These are phyloP conservation scores for Sarcophaga caerulescens DNA, from an alignment of 2,888 invertebrate genomes.

Conservation along the genomic window DNA sequence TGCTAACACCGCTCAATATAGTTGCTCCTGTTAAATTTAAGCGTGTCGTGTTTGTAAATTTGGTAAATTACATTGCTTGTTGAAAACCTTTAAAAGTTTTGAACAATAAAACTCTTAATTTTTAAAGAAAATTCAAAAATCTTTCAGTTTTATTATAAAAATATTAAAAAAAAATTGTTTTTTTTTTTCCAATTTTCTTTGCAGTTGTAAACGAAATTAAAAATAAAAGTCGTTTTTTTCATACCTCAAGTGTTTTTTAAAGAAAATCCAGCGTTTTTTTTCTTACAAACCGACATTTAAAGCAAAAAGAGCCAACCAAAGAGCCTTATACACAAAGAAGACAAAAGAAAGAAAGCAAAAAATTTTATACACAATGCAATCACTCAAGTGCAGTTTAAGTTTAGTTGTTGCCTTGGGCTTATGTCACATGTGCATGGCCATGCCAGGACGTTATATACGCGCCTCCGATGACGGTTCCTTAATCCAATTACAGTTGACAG, in stretches of 20 bases:
- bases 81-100: not conserved
- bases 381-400: conserved; percentile 73
- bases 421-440: conserved; percentile 73
- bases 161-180: not conserved
- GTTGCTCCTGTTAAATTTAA: conserved; percentile 70
- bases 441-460: conserved; percentile 76
- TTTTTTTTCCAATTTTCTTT: conserved; percentile 41
- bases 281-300: conserved; percentile 53
- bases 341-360: conserved; percentile 13
- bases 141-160: not conserved
- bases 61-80: conserved; percentile 65
- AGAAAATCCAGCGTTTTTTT: conserved; percentile 17
- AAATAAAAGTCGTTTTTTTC: not conserved
- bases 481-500: conserved; percentile 70
- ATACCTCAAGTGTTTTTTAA: conserved; percentile 23
- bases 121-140: not conserved
- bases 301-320: conserved; percentile 49
- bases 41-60: conserved; percentile 70
- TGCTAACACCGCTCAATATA: conserved; percentile 70
- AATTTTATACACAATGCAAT: conserved; percentile 74
- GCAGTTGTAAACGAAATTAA: conserved; percentile 31
- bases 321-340: conserved; percentile 26
- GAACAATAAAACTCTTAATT: not conserved
- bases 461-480: conserved; percentile 73
- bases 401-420: conserved; percentile 72